Conservation (phyloP, 2,113 vertebrate species). For the Litocranius walleri region DNA sequence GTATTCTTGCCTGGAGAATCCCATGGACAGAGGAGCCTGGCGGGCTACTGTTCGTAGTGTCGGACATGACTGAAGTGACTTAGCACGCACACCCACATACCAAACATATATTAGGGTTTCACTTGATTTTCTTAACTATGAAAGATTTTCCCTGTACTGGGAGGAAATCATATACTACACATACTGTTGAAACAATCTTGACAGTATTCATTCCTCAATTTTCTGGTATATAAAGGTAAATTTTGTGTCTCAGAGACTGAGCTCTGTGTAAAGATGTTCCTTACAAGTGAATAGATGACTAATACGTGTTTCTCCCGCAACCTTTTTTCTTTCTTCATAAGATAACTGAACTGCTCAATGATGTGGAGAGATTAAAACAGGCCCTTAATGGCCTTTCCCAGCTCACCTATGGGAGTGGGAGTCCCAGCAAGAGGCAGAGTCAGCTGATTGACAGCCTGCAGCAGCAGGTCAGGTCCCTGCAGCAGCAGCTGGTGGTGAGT, state of each 20-base stretch:
- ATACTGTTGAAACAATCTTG: not conserved
- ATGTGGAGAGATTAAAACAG: constrained; percentile 93
- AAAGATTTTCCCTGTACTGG: not conserved
- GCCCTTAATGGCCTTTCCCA: constrained; percentile 93
- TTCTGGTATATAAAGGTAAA: not conserved
- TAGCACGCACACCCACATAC: not conserved
- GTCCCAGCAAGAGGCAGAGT: constrained; percentile 89
- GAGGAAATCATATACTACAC: not conserved
- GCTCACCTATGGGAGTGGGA: constrained; percentile 87
- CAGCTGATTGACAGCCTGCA: constrained; percentile 91
- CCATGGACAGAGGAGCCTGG: not conserved
- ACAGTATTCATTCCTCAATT: not conserved
- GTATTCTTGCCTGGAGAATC: not conserved
- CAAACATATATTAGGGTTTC: not conserved
- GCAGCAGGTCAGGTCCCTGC: constrained; percentile 89
- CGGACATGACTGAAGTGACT: not conserved
- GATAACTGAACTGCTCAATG: constrained; percentile 94
- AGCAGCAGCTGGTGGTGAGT: constrained; percentile 97
- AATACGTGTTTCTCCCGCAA: not conserved
- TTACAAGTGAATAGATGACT: not conserved
- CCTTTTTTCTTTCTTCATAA: constrained; percentile 64
- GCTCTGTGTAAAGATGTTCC: not conserved
- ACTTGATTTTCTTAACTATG: not conserved
- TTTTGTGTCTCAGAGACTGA: not conserved
- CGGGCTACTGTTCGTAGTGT: not conserved